A percentile compares a stretch with the other conserved stretches of the same genome.
Evolutionary conservation across 2,888 invertebrate genomes (phyloP).

Genomic region (Chrysolina haemoptera): DNA sequence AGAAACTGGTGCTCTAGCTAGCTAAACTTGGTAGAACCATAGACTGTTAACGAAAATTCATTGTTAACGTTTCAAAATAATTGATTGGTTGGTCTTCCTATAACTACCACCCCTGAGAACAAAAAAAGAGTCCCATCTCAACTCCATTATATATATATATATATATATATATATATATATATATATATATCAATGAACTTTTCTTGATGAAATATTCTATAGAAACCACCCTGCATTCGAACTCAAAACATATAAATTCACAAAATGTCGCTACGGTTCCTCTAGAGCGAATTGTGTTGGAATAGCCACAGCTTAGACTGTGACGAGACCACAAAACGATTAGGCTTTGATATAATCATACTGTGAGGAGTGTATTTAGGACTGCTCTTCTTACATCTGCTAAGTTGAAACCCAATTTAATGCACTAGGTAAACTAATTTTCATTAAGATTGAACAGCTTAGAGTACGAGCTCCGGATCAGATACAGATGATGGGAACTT

Average conservation of each 20-base stretch:
- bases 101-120: too few species aligned
- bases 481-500: neutral
- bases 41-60: too few species aligned
- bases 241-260: neutral
- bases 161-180: too few species aligned
- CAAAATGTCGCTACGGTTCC: neutral
- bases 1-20: too few species aligned
- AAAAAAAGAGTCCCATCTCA: too few species aligned
- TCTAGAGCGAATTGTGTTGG: neutral
- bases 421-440: conserved; percentile 4
- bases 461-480: neutral
- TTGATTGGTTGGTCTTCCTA: too few species aligned
- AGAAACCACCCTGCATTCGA: too few species aligned
- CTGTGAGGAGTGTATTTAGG: conserved; percentile 2
- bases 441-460: neutral
- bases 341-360: neutral
- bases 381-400: neutral
- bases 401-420: neutral
- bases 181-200: too few species aligned
- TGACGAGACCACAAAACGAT: neutral
- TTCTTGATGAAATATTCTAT: too few species aligned
- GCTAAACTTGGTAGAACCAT: too few species aligned
- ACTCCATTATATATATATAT: too few species aligned
- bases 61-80: too few species aligned
- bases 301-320: neutral